Base-by-base conservation (phyloP, 2,797 vertebrate species). In the Scleropages formosus region DNA sequence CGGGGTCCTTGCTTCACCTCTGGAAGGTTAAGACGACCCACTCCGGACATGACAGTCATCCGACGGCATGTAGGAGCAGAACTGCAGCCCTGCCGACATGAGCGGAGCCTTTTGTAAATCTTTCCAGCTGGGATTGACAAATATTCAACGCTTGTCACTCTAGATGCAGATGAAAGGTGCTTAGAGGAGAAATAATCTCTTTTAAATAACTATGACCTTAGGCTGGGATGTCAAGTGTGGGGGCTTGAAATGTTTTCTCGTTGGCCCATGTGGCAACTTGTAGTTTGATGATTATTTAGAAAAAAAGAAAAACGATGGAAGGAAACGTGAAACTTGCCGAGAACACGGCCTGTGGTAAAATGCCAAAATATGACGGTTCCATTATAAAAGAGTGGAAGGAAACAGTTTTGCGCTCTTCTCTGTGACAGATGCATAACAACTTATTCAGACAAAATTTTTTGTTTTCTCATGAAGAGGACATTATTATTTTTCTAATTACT, bases 101-200 rank as follows among this genome's bases (percentile, higher is more conserved):
- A 22, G 22, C 18, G 15, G 22, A 24, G 27, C 16, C 51, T 31
- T 58, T 20, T 24, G 20, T 56, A 71, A 53, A 71, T 56, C 51
- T 27, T 13, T 51, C 68, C 27, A 24, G 16, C 15, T 58, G 47
- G 49, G 12, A 53, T 26, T 56, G 68, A 71, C 26, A 16, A 39
- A 56, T 56, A 24, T 58, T 24, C 51, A 27, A 31, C 26, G 15
- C 47, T 49, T 26, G 27, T 71, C 68, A 56, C 49, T 31, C 16
- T 53, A 60, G 59, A 72, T 13, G n/a, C 56, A 60, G 70, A 72
- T 72, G 53, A 72, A 60, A 72, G 27, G 56, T 60, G 3, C 56
- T 72, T n/a, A 60, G 60, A 72, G 18, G 70, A 72, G 26, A 60
- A 56, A 56, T 60, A 18, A 72, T 72, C 59, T 53, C 70, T 60